Base-by-base conservation (phyloP, 2,113 vertebrate genomes). In the Lagopus muta region DNA sequence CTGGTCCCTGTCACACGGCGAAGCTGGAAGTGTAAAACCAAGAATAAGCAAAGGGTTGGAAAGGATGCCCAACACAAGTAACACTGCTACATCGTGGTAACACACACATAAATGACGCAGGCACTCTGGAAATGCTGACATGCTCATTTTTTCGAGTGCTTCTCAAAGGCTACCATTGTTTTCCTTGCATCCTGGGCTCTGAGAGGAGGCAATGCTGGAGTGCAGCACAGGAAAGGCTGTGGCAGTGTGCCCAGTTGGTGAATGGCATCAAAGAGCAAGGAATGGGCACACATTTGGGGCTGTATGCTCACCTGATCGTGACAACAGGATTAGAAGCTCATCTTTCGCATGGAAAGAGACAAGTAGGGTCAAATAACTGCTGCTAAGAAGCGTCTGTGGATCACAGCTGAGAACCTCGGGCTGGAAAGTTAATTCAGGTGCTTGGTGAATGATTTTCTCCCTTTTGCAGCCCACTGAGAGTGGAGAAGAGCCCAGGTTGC, bases 11-110 rank as follows among this genome's bases (percentile, higher is more conserved):
- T 97, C 88, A 64, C 78, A 92, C 8, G 91, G 89, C 20, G 83
- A 88, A 96, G 90, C 97, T 97, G 95, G 64, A 92, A 36, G 86
- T 2, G 36, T 40, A 93, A 97, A 89, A 71, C 52, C 76, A 90
- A 65, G 50, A 16, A 5, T 86, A 67, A 94, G 66, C 7, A 80
- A 17, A 65, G 55, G 43, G 19, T 80, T 73, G 34, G 78, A 60
- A 61, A 76, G n/a, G 61, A 76, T 38, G 30, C 20, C 55, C 38
- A 4, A 2, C 10, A 13, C 38, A 30, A 42, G 58, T 5, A 18
- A 45, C 13, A 12, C 67, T 82, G 79, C 62, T 58, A 15, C 34
- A 13, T 70, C 40, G 72, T 32, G 50, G 36, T 62, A 74, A 90
- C 47, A 43, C 42, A 30, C 65, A 21, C 60, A 54, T 18, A 50